phyloP scores from a whole-genome alignment of 2,797 vertebrate species.

The Saxicola maurus region DNA sequence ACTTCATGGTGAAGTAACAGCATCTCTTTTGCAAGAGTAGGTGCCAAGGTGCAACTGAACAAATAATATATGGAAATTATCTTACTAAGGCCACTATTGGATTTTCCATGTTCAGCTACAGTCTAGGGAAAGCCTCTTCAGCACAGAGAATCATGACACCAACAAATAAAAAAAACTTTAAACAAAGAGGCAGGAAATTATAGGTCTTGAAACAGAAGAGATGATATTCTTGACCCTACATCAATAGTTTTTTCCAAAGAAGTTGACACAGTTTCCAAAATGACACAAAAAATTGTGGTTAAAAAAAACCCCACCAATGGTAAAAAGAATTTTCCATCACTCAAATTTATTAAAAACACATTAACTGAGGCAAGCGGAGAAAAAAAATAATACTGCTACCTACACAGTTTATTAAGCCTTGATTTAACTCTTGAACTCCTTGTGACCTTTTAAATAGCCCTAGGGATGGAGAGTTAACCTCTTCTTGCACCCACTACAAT shows the following conservation, averaged over 20 bases:
- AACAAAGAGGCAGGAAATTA: background rate
- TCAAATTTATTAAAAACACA: background rate
- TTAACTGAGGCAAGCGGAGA: background rate
- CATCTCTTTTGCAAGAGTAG: background rate
- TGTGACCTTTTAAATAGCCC: background rate
- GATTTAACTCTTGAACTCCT: background rate
- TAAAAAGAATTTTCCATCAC: background rate
- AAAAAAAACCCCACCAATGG: rapidly evolving
- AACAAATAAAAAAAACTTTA: background rate
- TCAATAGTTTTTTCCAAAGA: background rate
- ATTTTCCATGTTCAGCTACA: background rate
- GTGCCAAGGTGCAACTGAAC: background rate
- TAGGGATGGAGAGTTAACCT: background rate
- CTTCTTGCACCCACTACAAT: rapidly evolving
- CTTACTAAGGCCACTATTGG: background rate
- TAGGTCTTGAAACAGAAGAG: background rate
- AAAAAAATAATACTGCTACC: background rate
- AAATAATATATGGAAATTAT: background rate
- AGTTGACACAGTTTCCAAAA: background rate
- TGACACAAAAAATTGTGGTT: background rate
- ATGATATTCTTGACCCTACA: background rate
- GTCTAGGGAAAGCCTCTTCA: background rate
- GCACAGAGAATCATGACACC: background rate
- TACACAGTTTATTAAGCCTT: background rate
- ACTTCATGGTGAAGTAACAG: background rate